These are phyloP conservation scores for Drosophila trapezifrons DNA, from an alignment of 1,140 invertebrate species.

Conservation along the genomic window DNA sequence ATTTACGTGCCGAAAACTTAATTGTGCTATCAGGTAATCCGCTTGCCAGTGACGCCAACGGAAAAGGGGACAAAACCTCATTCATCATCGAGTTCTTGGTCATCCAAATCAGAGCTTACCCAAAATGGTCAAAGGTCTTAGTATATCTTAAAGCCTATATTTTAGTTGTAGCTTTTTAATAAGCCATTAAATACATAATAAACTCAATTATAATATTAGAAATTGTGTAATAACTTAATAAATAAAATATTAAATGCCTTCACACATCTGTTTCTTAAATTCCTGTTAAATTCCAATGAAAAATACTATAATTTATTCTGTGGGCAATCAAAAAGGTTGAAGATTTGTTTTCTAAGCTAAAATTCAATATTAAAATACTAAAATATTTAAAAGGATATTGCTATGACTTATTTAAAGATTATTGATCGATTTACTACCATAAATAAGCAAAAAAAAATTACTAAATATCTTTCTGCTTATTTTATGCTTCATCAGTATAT, in stretches of 20 bases:
- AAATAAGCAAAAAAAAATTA: neutral
- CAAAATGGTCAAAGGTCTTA: neutral
- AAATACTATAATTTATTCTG: too few species aligned
- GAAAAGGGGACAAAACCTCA: constrained; percentile 18
- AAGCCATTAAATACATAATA: neutral
- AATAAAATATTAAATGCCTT: neutral
- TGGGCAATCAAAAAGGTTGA: neutral
- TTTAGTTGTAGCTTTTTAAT: too few species aligned
- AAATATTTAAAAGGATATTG: neutral
- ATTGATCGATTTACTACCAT: neutral
- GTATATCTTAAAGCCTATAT: neutral
- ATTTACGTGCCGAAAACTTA: constrained; percentile 67
- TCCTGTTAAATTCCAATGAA: too few species aligned
- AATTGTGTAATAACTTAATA: too few species aligned
- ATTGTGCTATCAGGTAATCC: constrained; percentile 47
- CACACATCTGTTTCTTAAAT: too few species aligned
- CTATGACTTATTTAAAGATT: neutral
- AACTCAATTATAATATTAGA: neutral
- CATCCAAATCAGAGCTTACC: constrained; percentile 15
- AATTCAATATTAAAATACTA: neutral
- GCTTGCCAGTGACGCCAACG: constrained; percentile 39
- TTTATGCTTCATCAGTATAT: constrained; percentile 8
- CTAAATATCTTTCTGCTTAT: neutral
- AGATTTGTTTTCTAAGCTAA: neutral
- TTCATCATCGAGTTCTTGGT: constrained; percentile 9